phyloP scores from a whole-genome alignment of 2,888 invertebrate genomes.

The Adelognathus sp. region DNA sequence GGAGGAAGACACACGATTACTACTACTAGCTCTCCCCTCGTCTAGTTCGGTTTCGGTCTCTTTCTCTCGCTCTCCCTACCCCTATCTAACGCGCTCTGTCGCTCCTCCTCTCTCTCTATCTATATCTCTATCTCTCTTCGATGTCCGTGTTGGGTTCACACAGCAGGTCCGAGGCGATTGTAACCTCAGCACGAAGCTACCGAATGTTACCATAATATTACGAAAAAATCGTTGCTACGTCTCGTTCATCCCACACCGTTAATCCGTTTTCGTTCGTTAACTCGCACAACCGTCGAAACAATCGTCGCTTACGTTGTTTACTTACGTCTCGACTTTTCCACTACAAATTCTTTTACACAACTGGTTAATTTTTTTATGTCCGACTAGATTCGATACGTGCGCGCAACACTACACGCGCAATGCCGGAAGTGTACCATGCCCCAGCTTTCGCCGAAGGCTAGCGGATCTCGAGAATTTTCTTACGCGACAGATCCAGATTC shows the following conservation, averaged over 20 bases:
- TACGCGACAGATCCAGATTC: not conserved
- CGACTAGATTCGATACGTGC: slow-evolving; percentile 29
- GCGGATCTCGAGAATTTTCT: not conserved
- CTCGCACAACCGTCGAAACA: slow-evolving; percentile 24
- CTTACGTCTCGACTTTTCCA: slow-evolving; percentile 77
- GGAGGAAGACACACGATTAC: slow-evolving; percentile 32
- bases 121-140: slow-evolving; percentile 19
- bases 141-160: slow-evolving; percentile 44
- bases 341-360: slow-evolving; percentile 75
- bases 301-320: slow-evolving; percentile 69
- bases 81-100: slow-evolving; percentile 58
- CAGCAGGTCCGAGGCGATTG: slow-evolving; percentile 50
- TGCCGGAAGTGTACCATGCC: slow-evolving; percentile 44
- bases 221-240: slow-evolving; percentile 38
- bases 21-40: slow-evolving; percentile 30
- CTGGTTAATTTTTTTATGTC: slow-evolving; percentile 76
- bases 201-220: slow-evolving; percentile 21
- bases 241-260: not conserved
- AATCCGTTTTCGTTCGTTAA: not conserved
- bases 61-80: slow-evolving; percentile 22
- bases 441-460: not conserved
- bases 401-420: slow-evolving; percentile 47
- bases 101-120: slow-evolving; percentile 17
- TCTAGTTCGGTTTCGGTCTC: slow-evolving; percentile 53
- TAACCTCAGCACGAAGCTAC: slow-evolving; percentile 54